Base-by-base conservation (phyloP, 1,140 invertebrate species). In the Macrocentrus cingulum region DNA sequence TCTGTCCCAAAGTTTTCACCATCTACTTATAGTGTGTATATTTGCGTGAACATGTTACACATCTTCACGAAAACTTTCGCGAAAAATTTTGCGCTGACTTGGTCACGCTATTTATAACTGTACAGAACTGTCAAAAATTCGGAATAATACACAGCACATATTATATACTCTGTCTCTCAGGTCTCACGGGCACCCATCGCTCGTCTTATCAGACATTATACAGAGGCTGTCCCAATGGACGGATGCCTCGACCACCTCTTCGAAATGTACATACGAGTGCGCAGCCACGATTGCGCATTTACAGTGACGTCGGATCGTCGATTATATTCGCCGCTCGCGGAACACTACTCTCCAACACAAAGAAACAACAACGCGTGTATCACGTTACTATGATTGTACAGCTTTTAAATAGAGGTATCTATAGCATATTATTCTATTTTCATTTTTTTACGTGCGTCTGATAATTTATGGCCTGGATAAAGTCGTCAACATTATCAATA, bases 161-260 rank as follows among this genome's bases (percentile, higher is more conserved):
- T 39, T 8, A 39, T 39, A 46, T 18, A 20, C 18, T 20, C 25
- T 4, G 9, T 29, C 25, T 29, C 9, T 19, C 15, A n/a, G n/a
- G n/a, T n/a, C 61, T 58, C 63, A 64, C 63, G 55, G 60, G 51
- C 60, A 67, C 65, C 65, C 67, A 66, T 71, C 67, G 66, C 63
- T 66, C 58, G 61, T 68, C 64, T 74, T 72, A 71, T 72, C 66
- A 68, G 66, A 54, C 69, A 65, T 70, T 68, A 71, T 62, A 63
- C 66, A 46, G 13, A 48, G 11, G 42, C 48, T 58, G 23, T 29
- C 42, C 51, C 45, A 59, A 42, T 57, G 45, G 20, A 13, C 23
- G 29, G 46, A 23, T 56, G 44, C 32, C 34, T 48, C 51, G 41
- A 42, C 39, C 41, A 44, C 42, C 42, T 22, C 41, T 29, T 36